Evolutionary conservation across 2,113 vertebrate species (phyloP).

Genomic region (Sylvilagus bachmani): DNA sequence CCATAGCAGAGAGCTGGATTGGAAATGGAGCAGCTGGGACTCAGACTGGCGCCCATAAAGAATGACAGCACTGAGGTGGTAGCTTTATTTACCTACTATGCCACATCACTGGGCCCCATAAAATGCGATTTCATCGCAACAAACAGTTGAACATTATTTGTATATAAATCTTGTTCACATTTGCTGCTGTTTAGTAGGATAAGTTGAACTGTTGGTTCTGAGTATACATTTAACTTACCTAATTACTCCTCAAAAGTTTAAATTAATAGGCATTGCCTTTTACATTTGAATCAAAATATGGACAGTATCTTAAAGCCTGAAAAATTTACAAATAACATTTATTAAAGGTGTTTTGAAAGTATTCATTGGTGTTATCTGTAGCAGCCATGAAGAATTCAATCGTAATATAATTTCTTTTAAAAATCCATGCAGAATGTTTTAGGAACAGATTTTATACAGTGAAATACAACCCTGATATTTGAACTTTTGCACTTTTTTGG

Average conservation of each 20-base stretch:
- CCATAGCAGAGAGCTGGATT: no score
- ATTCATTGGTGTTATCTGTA: neutral
- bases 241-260: neutral
- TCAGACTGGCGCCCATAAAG: no score
- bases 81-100: no score
- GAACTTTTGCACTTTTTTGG: neutral
- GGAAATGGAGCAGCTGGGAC: no score
- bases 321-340: neutral
- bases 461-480: neutral
- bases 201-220: constrained; percentile 14
- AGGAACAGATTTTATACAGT: neutral
- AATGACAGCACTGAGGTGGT: no score
- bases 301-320: neutral
- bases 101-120: no score
- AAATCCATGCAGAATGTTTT: neutral
- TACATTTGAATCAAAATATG: neutral
- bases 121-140: neutral
- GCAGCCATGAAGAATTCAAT: neutral
- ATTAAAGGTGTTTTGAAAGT: neutral
- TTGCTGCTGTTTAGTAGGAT: neutral
- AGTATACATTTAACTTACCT: neutral
- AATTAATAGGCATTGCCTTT: constrained; percentile 3
- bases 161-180: neutral
- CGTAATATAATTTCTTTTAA: neutral
- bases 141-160: neutral